phyloP scores from a whole-genome alignment of 2,113 vertebrate species.

The Tretioscincus oriximinensis region DNA sequence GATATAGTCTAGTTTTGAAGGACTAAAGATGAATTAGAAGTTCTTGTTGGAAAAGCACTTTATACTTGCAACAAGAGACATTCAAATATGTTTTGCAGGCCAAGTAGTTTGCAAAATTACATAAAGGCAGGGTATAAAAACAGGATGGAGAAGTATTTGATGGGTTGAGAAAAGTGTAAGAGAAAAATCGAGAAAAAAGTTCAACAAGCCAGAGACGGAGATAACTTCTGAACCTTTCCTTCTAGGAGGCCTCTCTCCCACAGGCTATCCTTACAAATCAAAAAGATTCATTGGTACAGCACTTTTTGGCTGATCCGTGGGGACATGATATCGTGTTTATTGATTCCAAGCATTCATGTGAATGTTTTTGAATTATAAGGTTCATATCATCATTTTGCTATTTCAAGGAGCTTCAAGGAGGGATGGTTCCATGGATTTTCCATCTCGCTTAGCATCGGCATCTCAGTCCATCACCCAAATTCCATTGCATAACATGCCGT shows the following conservation, averaged over 20 bases:
- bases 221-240: neutral
- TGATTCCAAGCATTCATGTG: neutral
- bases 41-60: no score
- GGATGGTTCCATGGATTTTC: neutral
- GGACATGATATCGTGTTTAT: neutral
- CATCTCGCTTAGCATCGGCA: neutral
- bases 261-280: neutral
- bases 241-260: neutral
- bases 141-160: neutral
- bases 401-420: neutral
- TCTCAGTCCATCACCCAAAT: neutral
- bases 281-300: neutral
- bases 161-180: neutral
- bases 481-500: rapidly evolving
- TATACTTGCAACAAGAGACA: neutral
- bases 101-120: neutral
- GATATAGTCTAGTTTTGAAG: no score
- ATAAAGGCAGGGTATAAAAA: neutral
- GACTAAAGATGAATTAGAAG: no score
- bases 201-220: neutral
- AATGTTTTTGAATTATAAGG: neutral
- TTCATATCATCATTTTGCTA: neutral
- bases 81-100: neutral
- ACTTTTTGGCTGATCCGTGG: neutral
- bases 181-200: neutral